Evolutionary conservation across 2,888 invertebrate species (phyloP).

Genomic region (Achlya flavicornis): DNA sequence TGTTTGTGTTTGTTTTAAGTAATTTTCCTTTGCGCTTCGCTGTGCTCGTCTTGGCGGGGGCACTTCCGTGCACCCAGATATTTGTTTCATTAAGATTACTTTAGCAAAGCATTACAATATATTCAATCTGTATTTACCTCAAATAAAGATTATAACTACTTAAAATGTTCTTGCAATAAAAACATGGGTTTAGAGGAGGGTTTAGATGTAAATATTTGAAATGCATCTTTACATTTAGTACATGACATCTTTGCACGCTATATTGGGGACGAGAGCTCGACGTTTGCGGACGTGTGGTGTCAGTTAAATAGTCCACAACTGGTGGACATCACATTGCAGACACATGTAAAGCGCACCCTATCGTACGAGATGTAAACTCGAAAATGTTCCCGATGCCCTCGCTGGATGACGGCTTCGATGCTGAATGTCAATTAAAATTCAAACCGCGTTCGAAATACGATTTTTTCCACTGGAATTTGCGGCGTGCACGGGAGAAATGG

Average conservation of each 20-base stretch:
- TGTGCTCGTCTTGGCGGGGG: too few relatives aligned
- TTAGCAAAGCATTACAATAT: too few relatives aligned
- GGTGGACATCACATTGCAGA: slow-evolving; percentile 48
- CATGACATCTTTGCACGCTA: slow-evolving; percentile 1
- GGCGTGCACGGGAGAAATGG: slow-evolving; percentile 79
- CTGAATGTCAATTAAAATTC: slow-evolving; percentile 84
- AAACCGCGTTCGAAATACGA: slow-evolving; percentile 84
- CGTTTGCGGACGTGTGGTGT: slow-evolving; percentile 58
- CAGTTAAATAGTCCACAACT: slow-evolving; percentile 66
- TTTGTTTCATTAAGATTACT: too few relatives aligned
- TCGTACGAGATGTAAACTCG: slow-evolving; percentile 64
- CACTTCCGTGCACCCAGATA: too few relatives aligned
- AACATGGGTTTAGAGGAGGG: background rate
- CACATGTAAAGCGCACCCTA: slow-evolving; percentile 47
- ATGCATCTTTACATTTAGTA: background rate
- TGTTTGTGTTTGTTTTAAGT: too few relatives aligned
- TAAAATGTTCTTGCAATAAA: too few relatives aligned
- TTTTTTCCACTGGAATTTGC: slow-evolving; percentile 83
- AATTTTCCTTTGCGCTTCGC: too few relatives aligned
- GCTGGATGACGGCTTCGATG: slow-evolving; percentile 51
- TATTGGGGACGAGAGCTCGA: slow-evolving; percentile 22
- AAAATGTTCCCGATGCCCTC: slow-evolving; percentile 66
- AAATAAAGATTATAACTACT: too few relatives aligned
- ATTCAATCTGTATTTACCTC: too few relatives aligned
- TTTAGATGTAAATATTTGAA: background rate